Evolutionary conservation across 2,888 invertebrate species (phyloP), one percentile per base, ranked within the genome.

Genomic region (Mycalesis mineus): DNA sequence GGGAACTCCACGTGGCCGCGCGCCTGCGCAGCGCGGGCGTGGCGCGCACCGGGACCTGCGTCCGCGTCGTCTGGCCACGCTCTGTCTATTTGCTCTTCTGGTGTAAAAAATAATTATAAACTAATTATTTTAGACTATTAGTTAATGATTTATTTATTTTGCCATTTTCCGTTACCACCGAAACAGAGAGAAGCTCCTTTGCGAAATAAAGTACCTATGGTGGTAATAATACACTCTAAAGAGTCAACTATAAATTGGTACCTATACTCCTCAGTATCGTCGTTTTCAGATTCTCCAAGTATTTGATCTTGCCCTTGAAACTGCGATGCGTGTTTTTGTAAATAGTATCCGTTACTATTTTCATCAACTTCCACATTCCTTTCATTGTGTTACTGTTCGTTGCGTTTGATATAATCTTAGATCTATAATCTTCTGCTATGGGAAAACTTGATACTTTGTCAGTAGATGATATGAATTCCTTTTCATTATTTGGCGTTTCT

Each of bases 1-100:
- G 96, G 95, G 77, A 96, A 95, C 65, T 94, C 93, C 68, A 95
- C 88, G 66, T 91, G 91, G 0, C 92, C 91, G 8, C 92, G 91
- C 22, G 80, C 65, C 62, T 53, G 71, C 64, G 22, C 72, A 66
- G 37, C 55, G 28, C 15, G 15, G 14, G 58, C 14, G 33, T 62
- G 59, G 39, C 67, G 47, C 58, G 41, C 7, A 5, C 14, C 14
- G 2, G 39, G 7, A 7, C n/a, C n/a, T n/a, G n/a, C 14, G 6
- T 14, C 9, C 6, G 41, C 60, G 65, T 84, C 80, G 68, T 86
- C 78, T 3, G 91, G 88, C 91, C 91, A 92, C 1, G 88, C 67
- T 7, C 71, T 66, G 11, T 88, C 84, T 58, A 92, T 84, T 37
- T 88, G 85, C 14, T 85, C 73, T 63, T 91, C 92, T 92, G 68